Conservation (phyloP, 2,888 invertebrate species). For the Caradrina kadenii region DNA sequence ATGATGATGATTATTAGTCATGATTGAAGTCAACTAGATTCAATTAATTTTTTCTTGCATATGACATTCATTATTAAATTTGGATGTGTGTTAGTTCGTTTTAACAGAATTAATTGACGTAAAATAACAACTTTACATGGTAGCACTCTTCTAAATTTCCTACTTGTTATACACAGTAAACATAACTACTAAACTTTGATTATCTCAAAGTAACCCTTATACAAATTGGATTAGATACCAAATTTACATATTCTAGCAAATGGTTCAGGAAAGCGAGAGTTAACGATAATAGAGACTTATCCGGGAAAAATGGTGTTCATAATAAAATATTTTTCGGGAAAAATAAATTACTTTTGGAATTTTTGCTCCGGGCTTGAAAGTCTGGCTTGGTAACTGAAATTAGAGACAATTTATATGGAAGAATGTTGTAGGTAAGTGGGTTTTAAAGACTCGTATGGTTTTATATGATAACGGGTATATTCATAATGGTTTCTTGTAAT, state of each 20-base stretch:
- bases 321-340: constrained; percentile 33
- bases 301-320: constrained; percentile 21
- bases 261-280: constrained; percentile 18
- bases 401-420: constrained; percentile 37
- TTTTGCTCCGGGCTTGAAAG: constrained; percentile 15
- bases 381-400: constrained; percentile 38
- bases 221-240: constrained; percentile 46
- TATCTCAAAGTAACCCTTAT: constrained; percentile 32
- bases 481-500: constrained; percentile 3
- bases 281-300: constrained; percentile 42
- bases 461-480: not conserved
- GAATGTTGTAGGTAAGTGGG: constrained; percentile 23
- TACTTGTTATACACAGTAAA: constrained; percentile 11
- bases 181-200: constrained; percentile 45
- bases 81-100: too few species aligned
- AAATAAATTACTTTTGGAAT: constrained; percentile 49
- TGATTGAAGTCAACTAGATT: too few species aligned
- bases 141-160: constrained; percentile 17
- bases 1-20: too few species aligned
- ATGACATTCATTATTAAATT: too few species aligned
- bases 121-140: constrained; percentile 11
- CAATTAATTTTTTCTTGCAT: too few species aligned
- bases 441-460: constrained; percentile 24
- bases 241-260: constrained; percentile 46
- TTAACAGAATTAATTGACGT: not conserved